Conservation (phyloP, 2,797 vertebrate species). For the Sebastolobus alascanus region DNA sequence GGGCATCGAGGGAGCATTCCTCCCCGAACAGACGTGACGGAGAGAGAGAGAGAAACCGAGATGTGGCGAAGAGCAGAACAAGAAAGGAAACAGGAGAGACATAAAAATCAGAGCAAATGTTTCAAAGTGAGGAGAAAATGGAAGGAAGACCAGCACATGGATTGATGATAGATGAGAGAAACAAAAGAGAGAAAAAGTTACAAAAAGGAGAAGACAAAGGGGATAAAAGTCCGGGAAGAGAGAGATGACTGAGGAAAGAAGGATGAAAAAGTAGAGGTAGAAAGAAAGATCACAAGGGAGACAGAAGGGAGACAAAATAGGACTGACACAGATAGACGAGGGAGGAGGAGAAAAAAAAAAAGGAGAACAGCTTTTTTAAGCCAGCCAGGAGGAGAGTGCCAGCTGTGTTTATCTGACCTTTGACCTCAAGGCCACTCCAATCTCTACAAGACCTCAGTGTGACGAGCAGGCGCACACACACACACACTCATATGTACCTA, state of each 20-base stretch:
- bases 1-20: conserved; percentile 57
- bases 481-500: conserved; percentile 18
- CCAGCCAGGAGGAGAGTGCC: conserved; percentile 76
- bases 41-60: conserved; percentile 37
- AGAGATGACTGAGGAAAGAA: conserved; percentile 19
- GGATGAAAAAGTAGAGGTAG: conserved; percentile 14
- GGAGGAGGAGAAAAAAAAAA: conserved; percentile 28
- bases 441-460: conserved; percentile 71
- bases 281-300: conserved; percentile 37
- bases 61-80: conserved; percentile 24
- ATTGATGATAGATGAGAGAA: conserved; percentile 26
- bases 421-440: conserved; percentile 78
- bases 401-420: conserved; percentile 89
- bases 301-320: conserved; percentile 46
- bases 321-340: conserved; percentile 43
- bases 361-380: conserved; percentile 59
- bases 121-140: conserved; percentile 15
- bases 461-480: conserved; percentile 51
- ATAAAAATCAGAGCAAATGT: conserved; percentile 19
- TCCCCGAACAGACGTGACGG: conserved; percentile 31
- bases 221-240: conserved; percentile 2
- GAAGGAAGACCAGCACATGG: background rate
- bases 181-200: conserved; percentile 4
- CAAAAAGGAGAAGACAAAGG: background rate
- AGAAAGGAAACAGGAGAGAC: conserved; percentile 9